Evolutionary conservation across 1,140 invertebrate species (phyloP).

Genomic region (Bilobella aurantiaca): DNA sequence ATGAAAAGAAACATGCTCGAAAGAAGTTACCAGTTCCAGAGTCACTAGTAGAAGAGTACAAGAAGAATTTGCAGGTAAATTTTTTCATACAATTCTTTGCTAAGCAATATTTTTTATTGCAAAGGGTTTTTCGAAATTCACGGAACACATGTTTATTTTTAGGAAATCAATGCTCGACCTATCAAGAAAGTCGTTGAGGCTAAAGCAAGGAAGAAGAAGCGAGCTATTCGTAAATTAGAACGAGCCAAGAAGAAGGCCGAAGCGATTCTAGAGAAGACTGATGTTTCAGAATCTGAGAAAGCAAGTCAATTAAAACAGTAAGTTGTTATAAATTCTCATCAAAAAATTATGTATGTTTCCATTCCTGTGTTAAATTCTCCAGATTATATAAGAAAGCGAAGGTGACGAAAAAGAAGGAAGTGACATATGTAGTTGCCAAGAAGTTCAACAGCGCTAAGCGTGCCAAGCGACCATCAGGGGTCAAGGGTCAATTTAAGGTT

Average conservation of each 20-base stretch:
- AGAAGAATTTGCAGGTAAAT: constrained; percentile 26
- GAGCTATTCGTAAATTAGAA: constrained; percentile 71
- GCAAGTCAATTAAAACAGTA: constrained; percentile 79
- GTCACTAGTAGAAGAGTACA: constrained; percentile 32
- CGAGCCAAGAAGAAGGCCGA: constrained; percentile 94
- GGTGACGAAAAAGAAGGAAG: constrained; percentile 69
- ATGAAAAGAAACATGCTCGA: constrained; percentile 83
- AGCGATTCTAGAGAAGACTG: constrained; percentile 73
- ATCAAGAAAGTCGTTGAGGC: constrained; percentile 98
- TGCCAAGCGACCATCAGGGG: constrained; percentile 64
- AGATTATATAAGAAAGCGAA: constrained; percentile 89
- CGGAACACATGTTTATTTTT: constrained; percentile 44
- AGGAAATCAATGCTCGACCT: constrained; percentile 83
- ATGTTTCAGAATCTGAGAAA: constrained; percentile 84
- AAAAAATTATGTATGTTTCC: constrained; percentile 34
- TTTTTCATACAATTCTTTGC: neutral
- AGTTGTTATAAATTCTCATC: constrained; percentile 36
- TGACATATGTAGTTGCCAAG: constrained; percentile 89
- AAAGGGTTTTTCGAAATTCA: neutral
- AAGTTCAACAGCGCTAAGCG: constrained; percentile 70
- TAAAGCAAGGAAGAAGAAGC: constrained; percentile 91
- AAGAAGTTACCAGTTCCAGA: constrained; percentile 63
- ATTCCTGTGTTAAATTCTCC: too few relatives aligned
- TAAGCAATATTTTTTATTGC: too few relatives aligned
- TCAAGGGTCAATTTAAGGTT: constrained; percentile 85